A percentile compares a stretch with the other conserved stretches of the same genome.
Conservation (phyloP, 2,113 vertebrate genomes). For the Capra hircus region DNA sequence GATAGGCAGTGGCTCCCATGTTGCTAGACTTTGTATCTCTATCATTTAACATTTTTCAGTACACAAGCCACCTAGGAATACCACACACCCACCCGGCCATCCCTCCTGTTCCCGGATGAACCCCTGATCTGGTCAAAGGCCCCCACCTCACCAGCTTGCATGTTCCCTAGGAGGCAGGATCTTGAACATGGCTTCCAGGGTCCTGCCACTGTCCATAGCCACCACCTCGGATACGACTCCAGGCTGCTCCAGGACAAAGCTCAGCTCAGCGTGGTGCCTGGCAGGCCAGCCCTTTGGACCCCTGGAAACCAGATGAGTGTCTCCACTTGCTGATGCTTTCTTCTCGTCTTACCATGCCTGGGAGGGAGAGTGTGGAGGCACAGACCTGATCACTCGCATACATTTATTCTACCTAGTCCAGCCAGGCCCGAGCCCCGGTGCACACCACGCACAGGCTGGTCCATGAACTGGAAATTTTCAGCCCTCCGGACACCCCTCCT, state of each 20-base stretch:
- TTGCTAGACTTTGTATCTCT: not conserved
- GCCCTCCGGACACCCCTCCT: not conserved
- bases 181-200: not conserved
- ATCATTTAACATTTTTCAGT: not conserved
- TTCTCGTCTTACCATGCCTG: not conserved
- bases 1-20: not conserved
- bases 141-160: not conserved
- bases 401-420: rapidly evolving
- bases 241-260: not conserved
- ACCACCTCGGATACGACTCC: not conserved
- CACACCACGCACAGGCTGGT: not conserved
- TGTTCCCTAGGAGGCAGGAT: not conserved
- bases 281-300: too few relatives aligned
- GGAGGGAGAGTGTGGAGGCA: not conserved
- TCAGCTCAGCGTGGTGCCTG: not conserved
- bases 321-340: rapidly evolving
- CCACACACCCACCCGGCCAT: rapidly evolving
- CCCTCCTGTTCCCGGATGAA: not conserved
- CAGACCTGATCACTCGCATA: rapidly evolving
- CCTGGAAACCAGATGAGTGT: not conserved
- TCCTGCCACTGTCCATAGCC: not conserved
- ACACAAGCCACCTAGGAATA: not conserved
- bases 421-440: rapidly evolving
- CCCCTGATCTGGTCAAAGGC: not conserved
- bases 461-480: not conserved